Percentiles rank a stretch among this genome's conserved stretches.
Evolutionary conservation across 2,797 vertebrate genomes (phyloP).

Genomic region (Melanotaenia pygmaea): DNA sequence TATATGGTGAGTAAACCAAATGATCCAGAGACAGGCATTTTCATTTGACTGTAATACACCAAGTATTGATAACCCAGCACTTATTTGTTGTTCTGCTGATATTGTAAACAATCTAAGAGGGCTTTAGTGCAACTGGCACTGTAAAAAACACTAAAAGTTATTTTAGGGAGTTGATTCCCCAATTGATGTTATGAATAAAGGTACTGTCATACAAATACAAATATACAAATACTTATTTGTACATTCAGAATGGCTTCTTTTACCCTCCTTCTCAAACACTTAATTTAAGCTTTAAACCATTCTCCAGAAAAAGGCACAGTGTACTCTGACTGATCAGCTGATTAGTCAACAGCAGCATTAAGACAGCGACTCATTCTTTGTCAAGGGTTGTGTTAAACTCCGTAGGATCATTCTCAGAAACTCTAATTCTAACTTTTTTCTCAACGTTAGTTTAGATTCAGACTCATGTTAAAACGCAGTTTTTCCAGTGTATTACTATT

Average conservation of each 20-base stretch:
- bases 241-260: too few relatives aligned
- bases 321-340: not conserved
- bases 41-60: not conserved
- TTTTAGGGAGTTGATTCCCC: not conserved
- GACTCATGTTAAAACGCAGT: not conserved
- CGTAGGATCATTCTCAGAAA: not conserved
- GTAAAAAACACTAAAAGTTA: not conserved
- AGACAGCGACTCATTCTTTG: not conserved
- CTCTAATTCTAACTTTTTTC: not conserved
- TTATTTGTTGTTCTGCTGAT: not conserved
- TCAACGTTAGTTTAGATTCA: not conserved
- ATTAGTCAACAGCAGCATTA: not conserved
- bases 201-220: not conserved
- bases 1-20: slow-evolving; percentile 84
- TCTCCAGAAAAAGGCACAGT: not conserved
- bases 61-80: not conserved
- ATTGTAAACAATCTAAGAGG: not conserved
- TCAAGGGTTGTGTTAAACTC: not conserved
- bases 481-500: too few relatives aligned
- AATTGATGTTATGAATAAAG: not conserved
- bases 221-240: too few relatives aligned
- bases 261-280: not conserved
- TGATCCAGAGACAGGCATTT: not conserved
- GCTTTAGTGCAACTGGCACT: not conserved
- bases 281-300: not conserved